Conservation (phyloP, 2,888 invertebrate genomes). For the Limnephilus auricula region DNA sequence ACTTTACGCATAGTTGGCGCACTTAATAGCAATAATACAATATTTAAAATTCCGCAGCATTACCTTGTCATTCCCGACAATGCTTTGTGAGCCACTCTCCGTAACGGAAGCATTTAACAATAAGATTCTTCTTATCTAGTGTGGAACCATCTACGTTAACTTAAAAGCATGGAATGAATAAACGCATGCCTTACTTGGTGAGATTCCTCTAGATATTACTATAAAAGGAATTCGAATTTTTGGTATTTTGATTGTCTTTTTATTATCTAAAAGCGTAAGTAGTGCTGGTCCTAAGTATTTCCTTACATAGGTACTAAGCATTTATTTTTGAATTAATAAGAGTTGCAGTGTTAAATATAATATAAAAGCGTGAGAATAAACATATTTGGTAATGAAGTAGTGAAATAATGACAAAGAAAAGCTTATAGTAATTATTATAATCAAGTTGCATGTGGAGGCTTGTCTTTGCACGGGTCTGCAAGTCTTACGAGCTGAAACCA, state of each 20-base stretch:
- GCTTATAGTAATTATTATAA: not conserved
- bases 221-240: not conserved
- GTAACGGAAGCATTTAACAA: not conserved
- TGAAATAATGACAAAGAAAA: not conserved
- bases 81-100: not conserved
- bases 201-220: not conserved
- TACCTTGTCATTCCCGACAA: not conserved
- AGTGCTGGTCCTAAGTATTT: not conserved
- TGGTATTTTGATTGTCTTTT: not conserved
- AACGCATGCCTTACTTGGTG: not conserved
- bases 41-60: not conserved
- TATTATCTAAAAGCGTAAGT: not conserved
- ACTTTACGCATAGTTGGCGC: not conserved
- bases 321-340: not conserved
- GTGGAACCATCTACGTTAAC: not conserved
- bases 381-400: not conserved
- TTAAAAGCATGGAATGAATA: not conserved
- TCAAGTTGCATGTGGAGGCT: not conserved
- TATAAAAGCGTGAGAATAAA: not conserved
- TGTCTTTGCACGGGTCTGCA: not conserved
- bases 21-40: not conserved
- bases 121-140: not conserved
- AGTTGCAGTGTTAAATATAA: not conserved
- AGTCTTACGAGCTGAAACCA: constrained; percentile 15
- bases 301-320: not conserved